Conservation (phyloP, 2,888 invertebrate species). For the Crepidodera aurea region DNA sequence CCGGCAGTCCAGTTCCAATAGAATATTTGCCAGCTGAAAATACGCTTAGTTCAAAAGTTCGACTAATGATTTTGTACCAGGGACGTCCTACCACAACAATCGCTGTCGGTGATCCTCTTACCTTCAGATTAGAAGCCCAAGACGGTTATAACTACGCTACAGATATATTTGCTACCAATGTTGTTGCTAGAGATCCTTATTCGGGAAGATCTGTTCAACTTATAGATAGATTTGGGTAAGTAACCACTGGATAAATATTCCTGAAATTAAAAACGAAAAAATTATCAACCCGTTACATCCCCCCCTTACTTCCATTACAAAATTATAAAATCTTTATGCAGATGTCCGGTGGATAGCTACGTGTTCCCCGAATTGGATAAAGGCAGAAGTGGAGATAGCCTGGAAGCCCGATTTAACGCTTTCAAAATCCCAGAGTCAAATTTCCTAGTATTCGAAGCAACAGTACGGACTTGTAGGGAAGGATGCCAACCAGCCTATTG, state of each 20-base stretch:
- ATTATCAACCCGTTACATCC: no score
- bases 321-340: no score
- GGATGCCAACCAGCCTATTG: constrained; percentile 92
- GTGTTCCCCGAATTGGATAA: constrained; percentile 92
- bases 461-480: constrained; percentile 86
- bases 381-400: constrained; percentile 82
- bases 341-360: constrained; percentile 90
- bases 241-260: no score
- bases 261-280: no score
- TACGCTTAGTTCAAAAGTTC: constrained; percentile 86
- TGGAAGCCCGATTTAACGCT: constrained; percentile 92
- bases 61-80: constrained; percentile 86
- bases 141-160: constrained; percentile 88
- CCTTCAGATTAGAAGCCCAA: constrained; percentile 87
- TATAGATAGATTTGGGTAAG: constrained; percentile 88
- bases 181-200: constrained; percentile 91
- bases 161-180: constrained; percentile 92
- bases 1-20: constrained; percentile 91
- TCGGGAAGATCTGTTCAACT: constrained; percentile 89
- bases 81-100: constrained; percentile 92
- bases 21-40: constrained; percentile 93
- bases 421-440: constrained; percentile 95
- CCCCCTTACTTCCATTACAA: no score
- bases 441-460: constrained; percentile 92
- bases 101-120: constrained; percentile 90